Evolutionary conservation across 1,140 invertebrate genomes (phyloP).

Genomic region (Hypsibius dujardini): DNA sequence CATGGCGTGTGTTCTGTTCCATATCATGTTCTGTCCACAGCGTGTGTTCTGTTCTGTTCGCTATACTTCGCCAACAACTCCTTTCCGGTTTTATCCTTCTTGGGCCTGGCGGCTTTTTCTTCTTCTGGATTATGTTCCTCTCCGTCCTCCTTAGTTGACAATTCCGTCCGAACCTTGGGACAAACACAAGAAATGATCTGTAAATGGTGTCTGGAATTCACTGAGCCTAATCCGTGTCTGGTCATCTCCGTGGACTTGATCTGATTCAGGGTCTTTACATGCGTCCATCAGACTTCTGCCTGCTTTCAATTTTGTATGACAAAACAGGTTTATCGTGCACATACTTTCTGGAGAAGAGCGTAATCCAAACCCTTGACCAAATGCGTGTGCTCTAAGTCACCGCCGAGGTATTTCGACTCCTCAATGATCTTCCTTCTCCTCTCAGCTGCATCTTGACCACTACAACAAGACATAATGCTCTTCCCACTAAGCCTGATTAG

Average conservation of each 20-base stretch:
- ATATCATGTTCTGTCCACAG: no score
- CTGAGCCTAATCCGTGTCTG: no score
- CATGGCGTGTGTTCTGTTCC: no score
- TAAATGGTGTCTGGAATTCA: no score
- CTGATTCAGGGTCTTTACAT: no score
- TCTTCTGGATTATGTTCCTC: slow-evolving; percentile 41
- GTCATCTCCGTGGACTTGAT: no score
- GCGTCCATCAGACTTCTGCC: no score
- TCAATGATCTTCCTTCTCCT: slow-evolving; percentile 83
- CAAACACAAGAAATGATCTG: no score
- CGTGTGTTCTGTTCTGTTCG: slow-evolving; percentile 26
- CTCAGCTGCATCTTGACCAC: slow-evolving; percentile 73
- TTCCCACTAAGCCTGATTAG: slow-evolving; percentile 19
- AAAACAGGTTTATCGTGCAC: slow-evolving; percentile 21
- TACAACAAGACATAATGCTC: slow-evolving; percentile 26
- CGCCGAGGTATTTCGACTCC: slow-evolving; percentile 97
- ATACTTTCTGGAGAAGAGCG: slow-evolving; percentile 88
- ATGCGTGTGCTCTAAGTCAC: slow-evolving; percentile 99
- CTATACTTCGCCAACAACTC: slow-evolving; percentile 16
- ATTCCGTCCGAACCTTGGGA: slow-evolving; percentile 48
- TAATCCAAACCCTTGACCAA: slow-evolving; percentile 99
- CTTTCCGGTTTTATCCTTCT: slow-evolving; percentile 22
- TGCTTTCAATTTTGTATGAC: no score
- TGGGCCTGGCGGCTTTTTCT: slow-evolving; percentile 37
- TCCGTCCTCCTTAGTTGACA: slow-evolving; percentile 56